Evolutionary conservation across 2,888 invertebrate species (phyloP).

Genomic region (Pandemis cinnamomeana): DNA sequence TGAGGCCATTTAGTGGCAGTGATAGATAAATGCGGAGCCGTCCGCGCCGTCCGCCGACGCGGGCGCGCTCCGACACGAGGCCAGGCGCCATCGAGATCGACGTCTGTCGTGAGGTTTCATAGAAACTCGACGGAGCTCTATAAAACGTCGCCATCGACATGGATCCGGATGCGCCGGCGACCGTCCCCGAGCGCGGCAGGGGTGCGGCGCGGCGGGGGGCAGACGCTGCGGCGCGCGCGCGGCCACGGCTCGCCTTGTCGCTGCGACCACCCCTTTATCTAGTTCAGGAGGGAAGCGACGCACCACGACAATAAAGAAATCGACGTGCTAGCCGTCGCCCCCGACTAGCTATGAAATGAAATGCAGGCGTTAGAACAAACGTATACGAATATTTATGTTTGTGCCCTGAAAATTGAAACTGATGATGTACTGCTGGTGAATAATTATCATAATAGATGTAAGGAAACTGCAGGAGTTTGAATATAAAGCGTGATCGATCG

Average conservation of each 20-base stretch:
- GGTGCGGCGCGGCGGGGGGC: neutral
- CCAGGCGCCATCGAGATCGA: neutral
- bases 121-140: neutral
- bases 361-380: neutral
- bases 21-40: neutral
- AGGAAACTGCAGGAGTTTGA: conserved; percentile 24
- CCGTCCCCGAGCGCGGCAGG: neutral
- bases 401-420: neutral
- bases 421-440: conserved; percentile 16
- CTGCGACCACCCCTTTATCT: neutral
- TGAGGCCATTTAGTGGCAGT: conserved; percentile 5
- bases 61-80: neutral
- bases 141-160: neutral
- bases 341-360: neutral
- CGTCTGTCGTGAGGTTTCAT: neutral
- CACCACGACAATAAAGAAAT: neutral
- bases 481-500: conserved; percentile 32
- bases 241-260: neutral
- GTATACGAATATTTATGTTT: neutral
- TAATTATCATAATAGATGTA: conserved; percentile 20
- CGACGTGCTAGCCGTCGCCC: neutral
- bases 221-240: neutral
- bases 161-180: neutral
- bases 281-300: neutral
- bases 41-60: neutral